These are phyloP conservation scores for Chamaea fasciata DNA, from an alignment of 2,113 vertebrate species.

Conservation along the genomic window DNA sequence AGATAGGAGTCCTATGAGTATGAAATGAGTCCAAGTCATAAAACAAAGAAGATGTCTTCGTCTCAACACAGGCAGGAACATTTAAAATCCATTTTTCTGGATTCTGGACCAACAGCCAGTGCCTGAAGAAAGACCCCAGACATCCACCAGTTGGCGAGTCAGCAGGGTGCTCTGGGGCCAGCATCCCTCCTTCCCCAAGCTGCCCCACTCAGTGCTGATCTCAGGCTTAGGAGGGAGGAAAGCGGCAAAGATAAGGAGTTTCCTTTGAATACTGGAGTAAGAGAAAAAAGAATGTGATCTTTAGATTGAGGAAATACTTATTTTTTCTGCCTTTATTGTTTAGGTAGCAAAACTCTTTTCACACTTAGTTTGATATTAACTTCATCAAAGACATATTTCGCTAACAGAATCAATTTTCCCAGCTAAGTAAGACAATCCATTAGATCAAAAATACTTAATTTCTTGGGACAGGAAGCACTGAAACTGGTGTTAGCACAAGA, in stretches of 20 bases:
- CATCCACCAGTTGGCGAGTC: background rate
- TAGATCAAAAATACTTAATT: background rate
- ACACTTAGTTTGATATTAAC: background rate
- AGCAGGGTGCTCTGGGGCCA: background rate
- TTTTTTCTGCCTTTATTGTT: background rate
- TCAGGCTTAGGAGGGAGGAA: background rate
- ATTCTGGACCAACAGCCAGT: background rate
- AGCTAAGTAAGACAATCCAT: background rate
- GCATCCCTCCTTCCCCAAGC: fast-evolving
- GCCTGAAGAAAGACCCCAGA: fast-evolving
- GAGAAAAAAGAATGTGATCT: background rate
- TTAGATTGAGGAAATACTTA: background rate
- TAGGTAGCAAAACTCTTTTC: background rate
- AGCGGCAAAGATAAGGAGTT: background rate
- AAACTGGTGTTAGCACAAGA: background rate
- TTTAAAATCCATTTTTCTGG: background rate
- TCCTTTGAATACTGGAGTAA: background rate
- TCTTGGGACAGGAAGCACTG: background rate
- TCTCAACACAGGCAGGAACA: background rate
- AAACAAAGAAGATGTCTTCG: background rate
- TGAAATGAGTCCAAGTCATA: background rate
- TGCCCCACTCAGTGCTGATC: background rate
- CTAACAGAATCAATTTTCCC: conserved; percentile 14
- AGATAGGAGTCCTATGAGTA: too few species aligned
- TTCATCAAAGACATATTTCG: background rate